A percentile compares a stretch with the other conserved stretches of the same genome.
Evolutionary conservation across 2,113 vertebrate genomes (phyloP).

Genomic region (Puntigrus tetrazona): DNA sequence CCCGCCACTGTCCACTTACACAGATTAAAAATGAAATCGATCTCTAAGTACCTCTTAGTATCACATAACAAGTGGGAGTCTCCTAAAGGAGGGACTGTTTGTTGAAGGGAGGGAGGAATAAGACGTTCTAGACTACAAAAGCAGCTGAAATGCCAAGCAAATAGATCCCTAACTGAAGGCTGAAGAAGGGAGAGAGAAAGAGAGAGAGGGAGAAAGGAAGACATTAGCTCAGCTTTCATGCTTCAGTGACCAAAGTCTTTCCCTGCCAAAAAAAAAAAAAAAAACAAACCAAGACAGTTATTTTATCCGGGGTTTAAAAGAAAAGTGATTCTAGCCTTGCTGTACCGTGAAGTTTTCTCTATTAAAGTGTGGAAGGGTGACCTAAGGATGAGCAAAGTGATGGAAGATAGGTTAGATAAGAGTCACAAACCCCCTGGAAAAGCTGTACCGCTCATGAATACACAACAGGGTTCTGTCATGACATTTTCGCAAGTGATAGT

Average conservation of each 20-base stretch:
- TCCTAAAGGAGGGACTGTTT: slow-evolving; percentile 36
- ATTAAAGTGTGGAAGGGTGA: not conserved
- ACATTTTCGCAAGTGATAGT: slow-evolving; percentile 37
- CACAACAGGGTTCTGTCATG: slow-evolving; percentile 35
- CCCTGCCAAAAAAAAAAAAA: slow-evolving; percentile 28
- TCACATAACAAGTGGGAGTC: slow-evolving; percentile 66
- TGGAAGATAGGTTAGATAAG: slow-evolving; percentile 8
- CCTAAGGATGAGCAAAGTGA: not conserved
- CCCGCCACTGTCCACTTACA: slow-evolving; percentile 70
- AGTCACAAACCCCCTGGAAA: slow-evolving; percentile 19
- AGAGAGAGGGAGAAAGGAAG: slow-evolving; percentile 30
- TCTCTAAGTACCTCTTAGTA: slow-evolving; percentile 73
- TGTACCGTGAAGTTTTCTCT: not conserved
- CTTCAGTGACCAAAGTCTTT: slow-evolving; percentile 15
- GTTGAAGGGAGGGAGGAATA: slow-evolving; percentile 50
- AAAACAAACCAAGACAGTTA: slow-evolving; percentile 35
- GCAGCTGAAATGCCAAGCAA: slow-evolving; percentile 57
- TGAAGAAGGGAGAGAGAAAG: slow-evolving; percentile 53
- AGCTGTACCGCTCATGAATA: slow-evolving; percentile 34
- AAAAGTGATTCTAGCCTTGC: not conserved
- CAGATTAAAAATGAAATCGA: slow-evolving; percentile 79
- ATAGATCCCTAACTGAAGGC: slow-evolving; percentile 60
- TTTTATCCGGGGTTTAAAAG: slow-evolving; percentile 35
- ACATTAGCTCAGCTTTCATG: slow-evolving; percentile 30
- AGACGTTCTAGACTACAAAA: slow-evolving; percentile 54